Evolutionary conservation across 2,888 invertebrate species (phyloP), one percentile per base, ranked within the genome.

Genomic region (Agrotis clavis): DNA sequence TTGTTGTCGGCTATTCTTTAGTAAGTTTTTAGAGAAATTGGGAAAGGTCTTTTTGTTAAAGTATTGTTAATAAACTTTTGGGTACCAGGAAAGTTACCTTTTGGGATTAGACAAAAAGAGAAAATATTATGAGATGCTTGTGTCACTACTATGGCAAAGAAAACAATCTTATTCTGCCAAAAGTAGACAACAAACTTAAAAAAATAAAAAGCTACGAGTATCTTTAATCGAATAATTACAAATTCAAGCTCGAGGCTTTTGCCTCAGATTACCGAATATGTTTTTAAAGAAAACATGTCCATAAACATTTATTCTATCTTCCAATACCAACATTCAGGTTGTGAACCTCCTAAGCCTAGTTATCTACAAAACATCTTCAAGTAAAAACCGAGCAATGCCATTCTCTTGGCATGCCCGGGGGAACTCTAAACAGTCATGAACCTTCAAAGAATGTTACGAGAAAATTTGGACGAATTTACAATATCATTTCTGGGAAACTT

Each of bases 401-500:
- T 45, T 21, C 50, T 56, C 25, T n/a, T 13, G 1, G 2, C 19
- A 18, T n/a, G n/a, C 76, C 61, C 80, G 4, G 14, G 76, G 80
- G 76, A 48, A 47, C 41, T 19, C n/a, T 53, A 48, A 71, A 73
- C 76, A 53, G 62, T 74, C 74, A 45, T n/a, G 30, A 79, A 72
- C 66, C 51, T 67, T 62, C 74, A 79, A 79, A 74, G 62, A 79
- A 79, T 77, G 66, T 79, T 63, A 59, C 59, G 21, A 54, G 48
- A 64, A 64, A 25, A 54, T 61, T 47, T 60, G 18, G 21, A 50
- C 4, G 47, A 79, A 76, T 76, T 76, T 35, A 25, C 2, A 41
- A 41, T 41, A 67, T 30, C 48, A 74, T 79, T 74, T 74, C 47
- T 54, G 30, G 7, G 11, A 14, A 79, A 73, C 54, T 69, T 60